Conservation (phyloP, 2,113 vertebrate genomes). For the Tetrao urogallus region DNA sequence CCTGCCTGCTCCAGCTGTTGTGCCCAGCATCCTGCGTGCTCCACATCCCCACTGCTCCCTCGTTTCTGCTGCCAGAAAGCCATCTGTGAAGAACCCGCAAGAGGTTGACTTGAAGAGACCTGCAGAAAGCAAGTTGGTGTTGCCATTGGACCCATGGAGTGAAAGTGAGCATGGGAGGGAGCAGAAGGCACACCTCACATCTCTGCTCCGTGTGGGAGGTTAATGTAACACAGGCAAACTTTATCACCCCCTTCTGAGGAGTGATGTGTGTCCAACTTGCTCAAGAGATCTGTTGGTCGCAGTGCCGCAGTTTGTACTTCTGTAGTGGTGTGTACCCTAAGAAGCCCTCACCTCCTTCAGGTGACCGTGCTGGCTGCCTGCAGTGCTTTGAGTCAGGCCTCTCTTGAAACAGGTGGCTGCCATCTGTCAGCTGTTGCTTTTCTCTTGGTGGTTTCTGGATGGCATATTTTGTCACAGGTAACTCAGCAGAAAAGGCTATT, state of each 20-base stretch:
- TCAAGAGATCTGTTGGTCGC: background rate
- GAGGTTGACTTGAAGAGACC: slow-evolving; percentile 36
- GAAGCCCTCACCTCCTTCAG: background rate
- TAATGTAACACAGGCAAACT: accelerated
- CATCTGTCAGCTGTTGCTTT: background rate
- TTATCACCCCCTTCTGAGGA: background rate
- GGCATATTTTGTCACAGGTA: background rate
- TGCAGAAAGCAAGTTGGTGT: background rate
- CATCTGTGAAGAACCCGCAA: background rate
- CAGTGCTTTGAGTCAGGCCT: background rate
- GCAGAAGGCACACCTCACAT: background rate
- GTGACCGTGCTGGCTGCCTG: background rate
- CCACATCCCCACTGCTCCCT: background rate
- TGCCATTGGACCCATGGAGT: background rate
- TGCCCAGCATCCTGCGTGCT: background rate
- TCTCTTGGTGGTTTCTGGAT: accelerated
- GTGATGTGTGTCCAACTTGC: background rate
- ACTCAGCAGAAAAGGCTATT: background rate
- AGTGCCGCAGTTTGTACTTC: background rate
- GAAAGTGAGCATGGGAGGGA: background rate
- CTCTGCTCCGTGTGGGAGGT: accelerated
- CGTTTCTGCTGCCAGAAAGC: slow-evolving; percentile 4
- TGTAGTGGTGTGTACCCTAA: background rate
- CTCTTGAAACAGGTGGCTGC: background rate
- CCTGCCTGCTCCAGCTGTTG: slow-evolving; percentile 42